These are phyloP conservation scores for Circaetus cinerascens DNA, from an alignment of 2,113 vertebrate species.

Conservation along the genomic window DNA sequence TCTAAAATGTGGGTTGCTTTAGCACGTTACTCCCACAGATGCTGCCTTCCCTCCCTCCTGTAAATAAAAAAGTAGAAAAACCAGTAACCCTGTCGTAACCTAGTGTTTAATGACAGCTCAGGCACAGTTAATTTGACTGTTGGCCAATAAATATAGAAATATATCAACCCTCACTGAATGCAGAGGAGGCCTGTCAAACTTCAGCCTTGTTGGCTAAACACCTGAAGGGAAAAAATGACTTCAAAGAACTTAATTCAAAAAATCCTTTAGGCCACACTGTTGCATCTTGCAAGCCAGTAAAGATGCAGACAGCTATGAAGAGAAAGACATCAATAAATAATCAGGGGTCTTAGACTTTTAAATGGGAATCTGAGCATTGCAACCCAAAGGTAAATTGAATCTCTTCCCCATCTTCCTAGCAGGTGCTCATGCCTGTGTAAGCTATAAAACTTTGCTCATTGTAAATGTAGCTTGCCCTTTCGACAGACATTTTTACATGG, in stretches of 20 bases:
- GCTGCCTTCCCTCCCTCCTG: not conserved
- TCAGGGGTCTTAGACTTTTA: slow-evolving; percentile 91
- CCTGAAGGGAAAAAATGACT: slow-evolving; percentile 74
- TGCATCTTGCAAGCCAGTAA: slow-evolving; percentile 70
- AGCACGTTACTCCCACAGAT: not conserved
- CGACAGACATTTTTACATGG: slow-evolving; percentile 69
- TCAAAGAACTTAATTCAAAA: slow-evolving; percentile 87
- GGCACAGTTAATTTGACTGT: slow-evolving; percentile 51
- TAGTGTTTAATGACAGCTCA: slow-evolving; percentile 19
- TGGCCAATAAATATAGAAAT: not conserved
- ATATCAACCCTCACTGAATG: not conserved
- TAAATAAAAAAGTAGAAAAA: slow-evolving; percentile 57
- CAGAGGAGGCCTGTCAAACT: slow-evolving; percentile 36
- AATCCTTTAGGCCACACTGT: slow-evolving; percentile 83
- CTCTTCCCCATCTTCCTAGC: slow-evolving; percentile 63
- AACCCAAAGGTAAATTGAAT: slow-evolving; percentile 88
- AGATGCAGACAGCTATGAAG: slow-evolving; percentile 82
- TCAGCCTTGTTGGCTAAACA: slow-evolving; percentile 43
- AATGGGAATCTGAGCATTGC: slow-evolving; percentile 89
- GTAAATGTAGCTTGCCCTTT: slow-evolving; percentile 67
- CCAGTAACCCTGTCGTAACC: not conserved
- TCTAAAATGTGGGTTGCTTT: slow-evolving; percentile 4
- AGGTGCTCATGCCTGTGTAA: slow-evolving; percentile 51
- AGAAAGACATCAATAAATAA: slow-evolving; percentile 98
- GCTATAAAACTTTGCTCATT: slow-evolving; percentile 59